Evolutionary conservation across 2,797 vertebrate genomes (phyloP).

Genomic region (Betta splendens): DNA sequence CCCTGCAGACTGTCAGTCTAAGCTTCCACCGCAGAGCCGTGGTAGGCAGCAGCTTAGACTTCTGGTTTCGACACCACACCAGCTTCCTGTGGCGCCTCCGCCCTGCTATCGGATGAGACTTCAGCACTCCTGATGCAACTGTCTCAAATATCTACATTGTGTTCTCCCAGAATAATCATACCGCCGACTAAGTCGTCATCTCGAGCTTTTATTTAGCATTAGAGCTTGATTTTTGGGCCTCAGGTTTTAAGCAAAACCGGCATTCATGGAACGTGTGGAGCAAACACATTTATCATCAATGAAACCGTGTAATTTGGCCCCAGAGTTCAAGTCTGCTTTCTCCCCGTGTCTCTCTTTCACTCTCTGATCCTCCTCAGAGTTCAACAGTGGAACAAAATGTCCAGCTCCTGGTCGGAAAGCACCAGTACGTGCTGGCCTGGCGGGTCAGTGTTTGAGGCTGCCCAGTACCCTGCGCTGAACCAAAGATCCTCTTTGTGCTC

Average conservation of each 20-base stretch:
- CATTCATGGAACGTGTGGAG: not conserved
- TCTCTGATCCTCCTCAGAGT: constrained; percentile 56
- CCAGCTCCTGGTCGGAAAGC: constrained; percentile 74
- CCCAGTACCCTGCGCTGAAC: constrained; percentile 51
- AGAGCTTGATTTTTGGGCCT: not conserved
- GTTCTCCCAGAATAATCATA: not conserved
- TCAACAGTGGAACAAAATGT: constrained; percentile 86
- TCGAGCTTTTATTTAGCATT: not conserved
- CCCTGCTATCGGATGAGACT: constrained; percentile 42
- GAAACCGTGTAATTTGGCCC: constrained; percentile 67
- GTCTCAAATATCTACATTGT: not conserved
- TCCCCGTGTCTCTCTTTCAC: constrained; percentile 19
- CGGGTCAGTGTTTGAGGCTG: constrained; percentile 53
- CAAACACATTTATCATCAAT: constrained; percentile 1
- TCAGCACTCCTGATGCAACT: constrained; percentile 9
- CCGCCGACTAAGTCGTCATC: not conserved
- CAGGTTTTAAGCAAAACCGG: not conserved
- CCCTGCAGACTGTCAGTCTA: constrained; percentile 39
- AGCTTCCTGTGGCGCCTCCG: constrained; percentile 50
- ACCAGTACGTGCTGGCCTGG: constrained; percentile 68
- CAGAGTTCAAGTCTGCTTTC: constrained; percentile 32
- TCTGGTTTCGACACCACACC: constrained; percentile 59
- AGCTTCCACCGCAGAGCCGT: constrained; percentile 35
- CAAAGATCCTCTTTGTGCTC: constrained; percentile 74
- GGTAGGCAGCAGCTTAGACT: constrained; percentile 38